Evolutionary conservation across 2,888 invertebrate species (phyloP).

Genomic region (Lasiommata megera): DNA sequence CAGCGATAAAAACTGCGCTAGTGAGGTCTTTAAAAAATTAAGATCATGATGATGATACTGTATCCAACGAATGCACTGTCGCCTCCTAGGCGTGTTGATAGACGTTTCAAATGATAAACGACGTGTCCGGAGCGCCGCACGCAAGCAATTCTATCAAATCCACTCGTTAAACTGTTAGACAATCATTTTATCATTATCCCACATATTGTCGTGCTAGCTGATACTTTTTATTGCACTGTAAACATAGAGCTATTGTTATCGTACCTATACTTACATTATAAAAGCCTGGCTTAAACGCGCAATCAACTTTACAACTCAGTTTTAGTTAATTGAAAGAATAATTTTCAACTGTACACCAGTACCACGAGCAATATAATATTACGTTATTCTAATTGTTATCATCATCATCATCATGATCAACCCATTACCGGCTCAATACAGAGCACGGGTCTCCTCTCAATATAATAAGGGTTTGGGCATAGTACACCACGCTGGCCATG

Average conservation of each 20-base stretch:
- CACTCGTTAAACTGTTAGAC: conserved; percentile 19
- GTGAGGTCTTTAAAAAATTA: too few species aligned
- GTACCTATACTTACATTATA: background rate
- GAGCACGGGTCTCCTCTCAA: too few species aligned
- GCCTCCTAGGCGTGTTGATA: background rate
- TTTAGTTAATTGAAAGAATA: background rate
- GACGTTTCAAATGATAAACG: conserved; percentile 20
- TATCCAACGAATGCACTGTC: background rate
- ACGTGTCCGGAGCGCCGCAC: conserved; percentile 4
- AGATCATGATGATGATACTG: too few species aligned
- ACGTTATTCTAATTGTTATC: too few species aligned
- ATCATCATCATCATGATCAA: too few species aligned
- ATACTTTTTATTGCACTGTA: conserved; percentile 14
- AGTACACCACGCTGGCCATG: too few species aligned
- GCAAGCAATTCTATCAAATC: conserved; percentile 19
- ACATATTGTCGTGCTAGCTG: conserved; percentile 12
- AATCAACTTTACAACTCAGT: background rate
- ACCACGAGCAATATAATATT: too few species aligned
- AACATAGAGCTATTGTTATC: conserved; percentile 10
- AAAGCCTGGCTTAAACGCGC: conserved; percentile 3
- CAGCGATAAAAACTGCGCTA: too few species aligned
- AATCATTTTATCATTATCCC: conserved; percentile 18
- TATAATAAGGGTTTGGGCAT: too few species aligned
- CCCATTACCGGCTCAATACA: too few species aligned
- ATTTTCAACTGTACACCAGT: too few species aligned